Conservation (phyloP, 2,888 invertebrate genomes). For the Pseudolycoriella hygida region DNA sequence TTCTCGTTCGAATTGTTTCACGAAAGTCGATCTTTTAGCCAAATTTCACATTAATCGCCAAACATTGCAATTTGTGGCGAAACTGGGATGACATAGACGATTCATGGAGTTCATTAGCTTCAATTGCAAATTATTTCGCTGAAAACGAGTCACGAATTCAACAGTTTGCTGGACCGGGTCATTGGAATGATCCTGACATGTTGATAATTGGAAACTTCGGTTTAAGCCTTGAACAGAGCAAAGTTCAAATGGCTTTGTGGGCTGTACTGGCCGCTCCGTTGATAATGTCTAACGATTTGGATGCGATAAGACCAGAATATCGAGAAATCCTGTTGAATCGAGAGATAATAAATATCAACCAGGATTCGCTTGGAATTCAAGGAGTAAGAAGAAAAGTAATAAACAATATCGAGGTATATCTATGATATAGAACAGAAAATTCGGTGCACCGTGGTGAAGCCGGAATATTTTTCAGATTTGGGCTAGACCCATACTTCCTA, state of each 20-base stretch:
- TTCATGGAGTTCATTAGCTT: conserved; percentile 35
- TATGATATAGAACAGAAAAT: neutral
- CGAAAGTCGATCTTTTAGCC: conserved; percentile 32
- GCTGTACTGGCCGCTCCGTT: conserved; percentile 51
- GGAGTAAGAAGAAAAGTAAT: conserved; percentile 33
- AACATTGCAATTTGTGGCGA: conserved; percentile 46
- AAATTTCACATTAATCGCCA: conserved; percentile 34
- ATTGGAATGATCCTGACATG: conserved; percentile 59
- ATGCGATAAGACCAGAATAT: conserved; percentile 38
- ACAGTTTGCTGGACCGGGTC: conserved; percentile 42
- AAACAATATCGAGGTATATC: conserved; percentile 21
- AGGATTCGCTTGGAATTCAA: conserved; percentile 46
- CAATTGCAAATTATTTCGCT: conserved; percentile 40
- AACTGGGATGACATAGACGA: conserved; percentile 49
- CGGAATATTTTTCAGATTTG: conserved; percentile 38
- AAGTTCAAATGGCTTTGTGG: conserved; percentile 60
- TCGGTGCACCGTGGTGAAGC: neutral
- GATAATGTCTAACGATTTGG: conserved; percentile 50
- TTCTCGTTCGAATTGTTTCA: too few relatives aligned
- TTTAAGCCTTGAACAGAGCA: conserved; percentile 45
- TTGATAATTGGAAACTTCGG: conserved; percentile 43
- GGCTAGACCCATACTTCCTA: conserved; percentile 75
- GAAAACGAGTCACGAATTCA: conserved; percentile 39
- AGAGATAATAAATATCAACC: conserved; percentile 42
- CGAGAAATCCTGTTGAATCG: conserved; percentile 43